Percentiles rank a stretch among this genome's conserved stretches.
These are phyloP conservation scores for Limnephilus marmoratus DNA, from an alignment of 2,888 invertebrate species.

Conservation along the genomic window DNA sequence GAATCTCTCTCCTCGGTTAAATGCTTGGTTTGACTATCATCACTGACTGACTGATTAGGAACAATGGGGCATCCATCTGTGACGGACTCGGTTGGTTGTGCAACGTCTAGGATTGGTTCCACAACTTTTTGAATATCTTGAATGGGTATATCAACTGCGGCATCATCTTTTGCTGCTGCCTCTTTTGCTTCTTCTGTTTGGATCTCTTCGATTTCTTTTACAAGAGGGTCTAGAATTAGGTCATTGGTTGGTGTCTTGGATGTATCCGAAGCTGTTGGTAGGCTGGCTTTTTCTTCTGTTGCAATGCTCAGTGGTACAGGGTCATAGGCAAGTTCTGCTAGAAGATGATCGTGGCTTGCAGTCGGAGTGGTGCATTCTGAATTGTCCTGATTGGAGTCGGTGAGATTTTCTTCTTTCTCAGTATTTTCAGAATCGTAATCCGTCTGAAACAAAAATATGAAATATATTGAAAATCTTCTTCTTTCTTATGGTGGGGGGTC, in stretches of 20 bases:
- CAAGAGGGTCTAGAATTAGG: slow-evolving; percentile 40
- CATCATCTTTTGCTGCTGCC: background rate
- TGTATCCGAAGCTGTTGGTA: slow-evolving; percentile 4
- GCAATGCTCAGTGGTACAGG: slow-evolving; percentile 58
- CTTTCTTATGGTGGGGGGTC: too few relatives aligned
- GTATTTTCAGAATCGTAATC: slow-evolving; percentile 77
- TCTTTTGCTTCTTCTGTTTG: slow-evolving; percentile 11
- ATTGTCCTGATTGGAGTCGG: slow-evolving; percentile 77
- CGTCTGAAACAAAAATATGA: slow-evolving; percentile 69
- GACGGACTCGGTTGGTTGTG: slow-evolving; percentile 41
- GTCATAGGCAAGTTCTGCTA: slow-evolving; percentile 63
- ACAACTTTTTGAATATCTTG: slow-evolving; percentile 34
- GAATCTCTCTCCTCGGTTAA: slow-evolving; percentile 59
- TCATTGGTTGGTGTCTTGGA: slow-evolving; percentile 64
- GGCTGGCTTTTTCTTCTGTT: slow-evolving; percentile 25
- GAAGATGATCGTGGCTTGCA: slow-evolving; percentile 72
- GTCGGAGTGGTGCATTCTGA: slow-evolving; percentile 77
- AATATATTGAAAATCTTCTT: background rate
- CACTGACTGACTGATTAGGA: slow-evolving; percentile 47
- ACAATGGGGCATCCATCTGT: slow-evolving; percentile 50
- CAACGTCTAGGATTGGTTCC: background rate
- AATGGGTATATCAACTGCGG: background rate
- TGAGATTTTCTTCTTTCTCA: slow-evolving; percentile 76
- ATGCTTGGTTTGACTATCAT: slow-evolving; percentile 60
- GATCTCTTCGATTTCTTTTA: slow-evolving; percentile 2